Percentiles rank a stretch among this genome's conserved stretches.
Conservation (phyloP, 1,140 invertebrate genomes). For the Cecropterus lyciades region DNA sequence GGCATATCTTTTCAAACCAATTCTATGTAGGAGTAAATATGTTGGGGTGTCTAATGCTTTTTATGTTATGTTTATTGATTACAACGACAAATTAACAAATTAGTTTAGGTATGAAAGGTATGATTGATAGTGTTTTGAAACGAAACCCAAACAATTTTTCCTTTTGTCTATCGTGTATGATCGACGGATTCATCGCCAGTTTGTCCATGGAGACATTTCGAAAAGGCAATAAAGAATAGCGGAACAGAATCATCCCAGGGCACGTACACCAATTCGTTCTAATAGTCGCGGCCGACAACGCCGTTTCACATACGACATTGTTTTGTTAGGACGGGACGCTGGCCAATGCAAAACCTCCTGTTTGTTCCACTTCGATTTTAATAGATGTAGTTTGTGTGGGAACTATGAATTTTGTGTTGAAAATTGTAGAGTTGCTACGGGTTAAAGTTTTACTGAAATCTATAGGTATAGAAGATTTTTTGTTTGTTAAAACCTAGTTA, state of each 20-base stretch:
- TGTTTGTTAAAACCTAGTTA: too few relatives aligned
- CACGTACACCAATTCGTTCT: constrained; percentile 75
- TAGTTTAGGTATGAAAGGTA: too few relatives aligned
- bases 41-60: too few relatives aligned
- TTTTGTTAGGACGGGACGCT: constrained; percentile 72
- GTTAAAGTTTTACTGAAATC: too few relatives aligned
- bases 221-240: constrained; percentile 62
- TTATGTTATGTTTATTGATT: too few relatives aligned
- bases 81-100: too few relatives aligned
- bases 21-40: too few relatives aligned
- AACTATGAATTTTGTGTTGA: neutral
- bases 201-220: constrained; percentile 11
- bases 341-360: constrained; percentile 60
- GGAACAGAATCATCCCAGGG: constrained; percentile 50
- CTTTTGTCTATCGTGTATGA: neutral
- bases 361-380: constrained; percentile 18
- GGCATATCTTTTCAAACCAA: too few relatives aligned
- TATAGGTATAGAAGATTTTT: too few relatives aligned
- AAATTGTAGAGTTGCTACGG: too few relatives aligned
- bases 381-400: neutral
- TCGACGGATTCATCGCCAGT: neutral
- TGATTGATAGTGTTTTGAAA: too few relatives aligned
- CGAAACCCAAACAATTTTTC: too few relatives aligned
- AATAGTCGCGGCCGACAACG: constrained; percentile 70
- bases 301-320: constrained; percentile 57